Conservation (phyloP, 2,113 vertebrate species). For the Rhineura floridana region DNA sequence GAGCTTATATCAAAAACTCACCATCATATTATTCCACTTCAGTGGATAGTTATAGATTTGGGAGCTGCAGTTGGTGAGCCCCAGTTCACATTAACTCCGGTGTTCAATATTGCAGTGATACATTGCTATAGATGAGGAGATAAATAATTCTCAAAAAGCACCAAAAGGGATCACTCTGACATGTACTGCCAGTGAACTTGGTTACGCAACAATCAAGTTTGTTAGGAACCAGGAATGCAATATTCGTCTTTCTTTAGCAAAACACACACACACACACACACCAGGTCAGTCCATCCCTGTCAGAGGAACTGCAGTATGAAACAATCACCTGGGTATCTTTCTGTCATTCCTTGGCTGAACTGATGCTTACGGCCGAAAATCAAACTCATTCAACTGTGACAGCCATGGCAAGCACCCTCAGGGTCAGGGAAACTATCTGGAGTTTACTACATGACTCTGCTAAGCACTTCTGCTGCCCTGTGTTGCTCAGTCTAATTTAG, state of each 20-base stretch:
- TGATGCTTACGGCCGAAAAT: slow-evolving; percentile 30
- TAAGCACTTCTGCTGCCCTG: neutral
- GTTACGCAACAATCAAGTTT: neutral
- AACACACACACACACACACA: neutral
- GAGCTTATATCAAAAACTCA: no score
- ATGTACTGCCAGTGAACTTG: slow-evolving; percentile 6
- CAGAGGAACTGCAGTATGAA: slow-evolving; percentile 18
- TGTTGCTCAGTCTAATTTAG: neutral
- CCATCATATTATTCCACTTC: no score
- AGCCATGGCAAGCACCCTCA: slow-evolving; percentile 18
- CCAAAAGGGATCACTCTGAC: slow-evolving; percentile 8
- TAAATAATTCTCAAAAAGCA: slow-evolving; percentile 19
- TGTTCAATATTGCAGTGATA: neutral
- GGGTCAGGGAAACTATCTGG: slow-evolving; percentile 14
- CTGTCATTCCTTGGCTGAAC: slow-evolving; percentile 36
- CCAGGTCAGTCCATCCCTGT: slow-evolving; percentile 1
- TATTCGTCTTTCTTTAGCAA: neutral
- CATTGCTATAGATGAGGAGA: neutral
- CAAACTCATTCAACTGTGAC: slow-evolving; percentile 35
- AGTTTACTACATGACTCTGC: neutral
- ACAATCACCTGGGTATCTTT: slow-evolving; percentile 4
- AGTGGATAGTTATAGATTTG: no score
- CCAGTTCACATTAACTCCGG: neutral
- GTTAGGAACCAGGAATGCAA: slow-evolving; percentile 1
- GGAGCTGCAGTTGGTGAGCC: no score